Evolutionary conservation across 1,140 invertebrate genomes (phyloP).

Genomic region (Brachystomella parvula): DNA sequence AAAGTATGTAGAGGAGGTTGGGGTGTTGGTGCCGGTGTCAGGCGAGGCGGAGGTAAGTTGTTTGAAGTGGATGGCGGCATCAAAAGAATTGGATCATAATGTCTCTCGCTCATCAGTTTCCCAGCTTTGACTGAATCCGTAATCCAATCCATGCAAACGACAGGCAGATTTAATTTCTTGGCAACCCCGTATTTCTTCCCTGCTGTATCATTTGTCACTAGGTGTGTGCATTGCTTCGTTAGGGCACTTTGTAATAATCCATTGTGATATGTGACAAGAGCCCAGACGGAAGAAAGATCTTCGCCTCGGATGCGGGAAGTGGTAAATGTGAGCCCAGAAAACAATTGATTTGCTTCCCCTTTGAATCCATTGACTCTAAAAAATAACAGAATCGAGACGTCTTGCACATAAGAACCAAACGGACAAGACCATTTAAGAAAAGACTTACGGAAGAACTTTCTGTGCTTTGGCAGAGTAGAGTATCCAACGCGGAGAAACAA

Average conservation of each 20-base stretch:
- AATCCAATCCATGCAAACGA: constrained; percentile 33
- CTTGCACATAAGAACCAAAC: not conserved
- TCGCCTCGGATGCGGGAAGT: constrained; percentile 21
- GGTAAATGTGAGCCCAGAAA: constrained; percentile 12
- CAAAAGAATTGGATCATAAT: constrained; percentile 26
- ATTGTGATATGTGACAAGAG: constrained; percentile 24
- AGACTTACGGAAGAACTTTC: constrained; percentile 55
- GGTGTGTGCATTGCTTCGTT: constrained; percentile 22
- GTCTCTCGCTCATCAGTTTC: constrained; percentile 14
- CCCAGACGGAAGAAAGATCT: constrained; percentile 31
- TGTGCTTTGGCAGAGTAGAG: constrained; percentile 58
- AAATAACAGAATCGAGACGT: constrained; percentile 6
- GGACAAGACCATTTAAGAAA: not conserved
- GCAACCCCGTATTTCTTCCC: constrained; percentile 18
- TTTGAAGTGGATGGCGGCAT: not conserved
- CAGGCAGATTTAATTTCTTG: constrained; percentile 14
- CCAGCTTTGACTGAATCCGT: constrained; percentile 22
- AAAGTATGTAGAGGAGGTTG: not conserved
- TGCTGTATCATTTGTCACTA: constrained; percentile 22
- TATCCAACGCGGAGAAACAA: constrained; percentile 73
- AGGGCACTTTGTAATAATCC: constrained; percentile 22
- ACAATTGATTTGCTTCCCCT: constrained; percentile 22
- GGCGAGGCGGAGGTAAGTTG: not conserved
- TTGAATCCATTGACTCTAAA: constrained; percentile 30
- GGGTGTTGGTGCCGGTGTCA: not conserved